Evolutionary conservation across 2,888 invertebrate species (phyloP).

Genomic region (Plagiodera versicolora): DNA sequence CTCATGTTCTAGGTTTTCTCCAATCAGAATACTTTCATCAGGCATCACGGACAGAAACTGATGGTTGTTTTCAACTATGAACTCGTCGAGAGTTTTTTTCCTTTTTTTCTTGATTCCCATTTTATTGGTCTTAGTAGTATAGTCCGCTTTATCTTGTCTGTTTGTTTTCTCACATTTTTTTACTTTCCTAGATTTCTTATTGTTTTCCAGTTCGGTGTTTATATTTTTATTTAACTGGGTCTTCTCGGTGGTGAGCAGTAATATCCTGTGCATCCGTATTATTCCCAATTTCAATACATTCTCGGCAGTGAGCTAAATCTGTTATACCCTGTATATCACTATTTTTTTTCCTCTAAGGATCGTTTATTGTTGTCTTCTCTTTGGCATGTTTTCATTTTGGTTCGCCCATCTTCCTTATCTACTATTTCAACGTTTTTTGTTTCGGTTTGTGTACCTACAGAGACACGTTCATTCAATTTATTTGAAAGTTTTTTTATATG

Average conservation of each 20-base stretch:
- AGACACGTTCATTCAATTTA: background rate
- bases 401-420: slow-evolving; percentile 1
- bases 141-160: background rate
- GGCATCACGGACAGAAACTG: background rate
- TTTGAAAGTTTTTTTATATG: background rate
- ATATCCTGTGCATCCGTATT: background rate
- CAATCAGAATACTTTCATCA: slow-evolving; percentile 3
- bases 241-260: slow-evolving; percentile 2
- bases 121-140: background rate
- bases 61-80: slow-evolving; percentile 4
- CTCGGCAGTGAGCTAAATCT: background rate
- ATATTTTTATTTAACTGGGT: background rate
- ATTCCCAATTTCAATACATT: background rate
- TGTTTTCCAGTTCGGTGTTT: background rate
- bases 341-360: background rate
- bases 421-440: slow-evolving; percentile 6
- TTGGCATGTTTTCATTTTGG: background rate
- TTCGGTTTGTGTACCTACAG: background rate
- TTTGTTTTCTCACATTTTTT: background rate
- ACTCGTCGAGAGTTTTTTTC: background rate
- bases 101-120: background rate
- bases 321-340: background rate
- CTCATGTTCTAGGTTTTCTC: slow-evolving; percentile 1
- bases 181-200: slow-evolving; percentile 1
- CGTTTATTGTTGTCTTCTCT: background rate